These are phyloP conservation scores for Odontophorus gujanensis DNA, from an alignment of 2,113 vertebrate genomes.

Conservation along the genomic window DNA sequence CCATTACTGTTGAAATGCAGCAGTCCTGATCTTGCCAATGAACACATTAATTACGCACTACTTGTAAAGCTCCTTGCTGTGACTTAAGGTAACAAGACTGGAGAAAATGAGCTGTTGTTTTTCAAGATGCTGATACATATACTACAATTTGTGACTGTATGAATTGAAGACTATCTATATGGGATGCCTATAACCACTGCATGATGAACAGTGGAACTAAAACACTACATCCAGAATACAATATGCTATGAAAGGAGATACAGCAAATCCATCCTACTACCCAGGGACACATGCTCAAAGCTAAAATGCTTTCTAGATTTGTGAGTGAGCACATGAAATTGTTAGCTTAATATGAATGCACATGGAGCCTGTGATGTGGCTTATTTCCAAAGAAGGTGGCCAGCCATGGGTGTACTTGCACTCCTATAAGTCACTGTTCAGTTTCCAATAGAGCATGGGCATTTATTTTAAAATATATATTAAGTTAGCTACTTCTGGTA, in stretches of 20 bases:
- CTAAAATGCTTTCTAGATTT: not conserved
- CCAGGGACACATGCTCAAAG: not conserved
- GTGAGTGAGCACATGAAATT: not conserved
- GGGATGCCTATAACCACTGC: not conserved
- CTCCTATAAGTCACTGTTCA: not conserved
- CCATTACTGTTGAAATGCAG: not conserved
- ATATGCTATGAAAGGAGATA: not conserved
- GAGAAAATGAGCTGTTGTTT: not conserved
- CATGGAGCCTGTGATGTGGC: not conserved
- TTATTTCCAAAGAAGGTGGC: not conserved
- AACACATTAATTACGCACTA: not conserved
- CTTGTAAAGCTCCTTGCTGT: not conserved
- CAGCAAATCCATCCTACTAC: not conserved
- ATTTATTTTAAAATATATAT: not conserved
- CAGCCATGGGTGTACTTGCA: not conserved
- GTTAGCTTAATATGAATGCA: not conserved
- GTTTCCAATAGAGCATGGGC: not conserved
- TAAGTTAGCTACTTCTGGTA: not conserved
- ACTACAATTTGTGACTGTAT: rapidly evolving
- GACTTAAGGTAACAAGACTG: not conserved
- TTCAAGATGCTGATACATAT: not conserved
- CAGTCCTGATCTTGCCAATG: not conserved
- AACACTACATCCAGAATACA: not conserved
- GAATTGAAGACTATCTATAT: not conserved
- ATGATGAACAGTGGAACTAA: not conserved